Conservation (phyloP, 2,113 vertebrate genomes). For the Haliaeetus leucogaster region DNA sequence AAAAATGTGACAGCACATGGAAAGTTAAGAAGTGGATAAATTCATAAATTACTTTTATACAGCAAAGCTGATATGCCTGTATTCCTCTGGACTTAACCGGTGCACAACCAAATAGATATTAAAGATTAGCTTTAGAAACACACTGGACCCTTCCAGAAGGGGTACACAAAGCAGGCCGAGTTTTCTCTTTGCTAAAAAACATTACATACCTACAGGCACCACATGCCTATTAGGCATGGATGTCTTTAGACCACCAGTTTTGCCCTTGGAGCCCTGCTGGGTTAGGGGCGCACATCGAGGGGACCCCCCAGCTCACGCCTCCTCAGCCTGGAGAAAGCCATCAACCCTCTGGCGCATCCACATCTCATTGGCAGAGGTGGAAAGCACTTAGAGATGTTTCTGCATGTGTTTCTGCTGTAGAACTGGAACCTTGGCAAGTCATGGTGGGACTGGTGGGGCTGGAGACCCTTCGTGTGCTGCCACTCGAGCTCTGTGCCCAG, state of each 20-base stretch:
- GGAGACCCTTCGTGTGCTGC: fast-evolving
- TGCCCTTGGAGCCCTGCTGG: not conserved
- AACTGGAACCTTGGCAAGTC: not conserved
- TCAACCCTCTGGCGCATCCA: not conserved
- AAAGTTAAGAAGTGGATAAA: conserved; percentile 32
- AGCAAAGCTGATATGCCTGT: not conserved
- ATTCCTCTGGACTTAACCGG: not conserved
- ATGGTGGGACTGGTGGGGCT: not conserved
- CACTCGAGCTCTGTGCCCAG: not conserved
- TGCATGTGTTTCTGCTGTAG: not conserved
- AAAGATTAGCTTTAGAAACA: not conserved
- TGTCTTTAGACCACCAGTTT: not conserved
- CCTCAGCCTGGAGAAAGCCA: fast-evolving
- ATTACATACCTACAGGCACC: not conserved
- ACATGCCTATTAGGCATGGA: no score
- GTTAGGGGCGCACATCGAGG: not conserved
- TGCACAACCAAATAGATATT: not conserved
- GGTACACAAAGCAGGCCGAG: not conserved
- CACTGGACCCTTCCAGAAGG: not conserved
- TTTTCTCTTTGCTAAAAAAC: not conserved
- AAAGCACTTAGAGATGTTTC: not conserved
- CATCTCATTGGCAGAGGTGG: not conserved
- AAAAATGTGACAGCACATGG: conserved; percentile 33
- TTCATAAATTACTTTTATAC: conserved; percentile 20
- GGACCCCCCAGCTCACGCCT: not conserved